Percentiles rank a stretch among this genome's conserved stretches.
These are phyloP conservation scores for Parelbella ahira DNA, from an alignment of 2,888 invertebrate species.

Conservation along the genomic window DNA sequence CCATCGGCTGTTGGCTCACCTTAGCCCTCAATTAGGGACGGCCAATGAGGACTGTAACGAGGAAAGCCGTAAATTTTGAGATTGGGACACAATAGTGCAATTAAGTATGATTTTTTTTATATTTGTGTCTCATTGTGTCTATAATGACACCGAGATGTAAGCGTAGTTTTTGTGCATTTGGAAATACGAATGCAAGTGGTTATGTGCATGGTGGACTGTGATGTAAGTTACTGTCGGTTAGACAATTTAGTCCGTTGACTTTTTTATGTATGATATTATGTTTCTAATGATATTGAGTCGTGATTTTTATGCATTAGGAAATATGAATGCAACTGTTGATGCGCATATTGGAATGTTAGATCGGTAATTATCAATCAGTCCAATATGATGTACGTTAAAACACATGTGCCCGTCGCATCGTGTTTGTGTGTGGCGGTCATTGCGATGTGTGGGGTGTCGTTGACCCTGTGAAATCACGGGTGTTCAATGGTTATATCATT, in stretches of 20 bases:
- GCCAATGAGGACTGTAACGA: conserved; percentile 8
- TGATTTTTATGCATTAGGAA: no score
- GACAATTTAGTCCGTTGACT: no score
- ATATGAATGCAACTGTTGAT: no score
- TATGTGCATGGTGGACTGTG: no score
- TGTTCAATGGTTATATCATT: conserved; percentile 62
- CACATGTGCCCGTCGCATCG: conserved; percentile 17
- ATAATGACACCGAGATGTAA: no score
- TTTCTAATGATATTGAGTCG: no score
- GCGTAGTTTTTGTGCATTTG: no score
- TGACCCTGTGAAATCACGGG: conserved; percentile 69
- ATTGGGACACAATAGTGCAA: conserved; percentile 9
- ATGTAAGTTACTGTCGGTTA: no score
- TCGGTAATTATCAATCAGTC: conserved; percentile 9
- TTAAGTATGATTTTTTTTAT: conserved; percentile 1
- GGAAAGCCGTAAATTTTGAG: conserved; percentile 13
- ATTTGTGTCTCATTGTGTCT: conserved; percentile 1
- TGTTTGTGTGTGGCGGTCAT: conserved; percentile 33
- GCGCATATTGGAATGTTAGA: no score
- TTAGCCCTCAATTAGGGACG: conserved; percentile 21
- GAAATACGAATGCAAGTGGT: no score
- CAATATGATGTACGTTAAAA: conserved; percentile 6
- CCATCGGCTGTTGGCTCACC: conserved; percentile 23
- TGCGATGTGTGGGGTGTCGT: conserved; percentile 45
- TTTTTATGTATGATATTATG: no score